phyloP scores from a whole-genome alignment of 1,140 invertebrate genomes.

The Aleiodes sp. region DNA sequence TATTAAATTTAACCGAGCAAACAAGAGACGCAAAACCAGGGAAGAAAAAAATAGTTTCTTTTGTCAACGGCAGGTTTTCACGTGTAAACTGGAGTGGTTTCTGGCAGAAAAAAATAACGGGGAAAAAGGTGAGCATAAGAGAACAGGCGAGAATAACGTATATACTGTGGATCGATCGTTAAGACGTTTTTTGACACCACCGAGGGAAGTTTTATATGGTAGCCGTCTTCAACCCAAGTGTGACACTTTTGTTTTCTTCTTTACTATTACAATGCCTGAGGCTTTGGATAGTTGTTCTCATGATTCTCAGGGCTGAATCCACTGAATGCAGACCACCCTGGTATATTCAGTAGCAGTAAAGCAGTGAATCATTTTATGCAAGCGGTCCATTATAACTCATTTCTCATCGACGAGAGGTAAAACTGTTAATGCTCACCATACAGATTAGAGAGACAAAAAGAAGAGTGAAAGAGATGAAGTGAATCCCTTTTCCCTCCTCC shows the following conservation, averaged over 20 bases:
- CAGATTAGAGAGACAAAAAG: too few relatives aligned
- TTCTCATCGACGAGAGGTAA: too few relatives aligned
- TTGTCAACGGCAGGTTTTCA: not conserved
- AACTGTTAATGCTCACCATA: too few relatives aligned
- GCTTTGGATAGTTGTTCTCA: not conserved
- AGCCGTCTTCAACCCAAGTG: not conserved
- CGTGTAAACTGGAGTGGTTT: slow-evolving; percentile 1
- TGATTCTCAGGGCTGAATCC: not conserved
- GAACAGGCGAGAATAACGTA: slow-evolving; percentile 6
- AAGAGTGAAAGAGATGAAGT: too few relatives aligned
- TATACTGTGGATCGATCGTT: slow-evolving; percentile 8
- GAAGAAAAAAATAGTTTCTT: not conserved
- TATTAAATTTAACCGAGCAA: not conserved
- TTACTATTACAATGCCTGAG: too few relatives aligned
- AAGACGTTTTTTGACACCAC: slow-evolving; percentile 9
- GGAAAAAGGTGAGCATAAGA: not conserved
- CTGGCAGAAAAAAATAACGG: not conserved
- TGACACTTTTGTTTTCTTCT: slow-evolving; percentile 2
- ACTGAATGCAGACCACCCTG: slow-evolving; percentile 9
- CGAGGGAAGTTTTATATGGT: not conserved
- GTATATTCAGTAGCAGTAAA: too few relatives aligned
- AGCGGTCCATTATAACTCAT: too few relatives aligned
- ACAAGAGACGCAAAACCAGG: not conserved
- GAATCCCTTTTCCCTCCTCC: too few relatives aligned
- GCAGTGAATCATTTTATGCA: too few relatives aligned